Evolutionary conservation across 2,888 invertebrate genomes (phyloP), one percentile per base, ranked within the genome.

Genomic region (Stenodema calcarata): DNA sequence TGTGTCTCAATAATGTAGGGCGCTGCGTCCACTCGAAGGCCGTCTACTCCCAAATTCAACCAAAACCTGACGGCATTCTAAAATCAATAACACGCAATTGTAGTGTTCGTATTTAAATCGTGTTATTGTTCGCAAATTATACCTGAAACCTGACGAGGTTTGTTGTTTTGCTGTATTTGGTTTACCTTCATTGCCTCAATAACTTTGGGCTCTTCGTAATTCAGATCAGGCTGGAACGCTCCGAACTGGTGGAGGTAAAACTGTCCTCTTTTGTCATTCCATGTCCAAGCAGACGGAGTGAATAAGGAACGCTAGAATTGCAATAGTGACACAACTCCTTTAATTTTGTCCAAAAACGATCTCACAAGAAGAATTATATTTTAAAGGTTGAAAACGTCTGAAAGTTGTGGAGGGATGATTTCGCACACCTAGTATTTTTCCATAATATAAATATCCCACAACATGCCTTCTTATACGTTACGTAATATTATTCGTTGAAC

Each of bases 191-290:
- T 79, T 27, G 94, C 94, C 83, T 93, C 91, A 3, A 94, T 92
- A 9, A 98, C 93, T 9, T 92, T 92, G 0, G 94, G 93, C 91
- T 95, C 95, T 62, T 95, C 92, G 89, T 93, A 95, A 91, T 98
- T 97, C 1, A 98, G 92, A 91, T 98, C 97, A 0, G 97, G 96
- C 90, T 97, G 95, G 44, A 93, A 92, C 23, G 90, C 89, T 6
- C 94, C 92, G 90, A 96, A 97, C 89, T 96, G 95, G 91, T 98
- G 97, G 0, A 95, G 93, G 91, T 96, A 98, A 90, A 92, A 97
- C 90, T 95, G 95, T 88, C 93, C 91, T n/a, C 96, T 92, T 41
- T 85, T 30, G 30, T 70, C 86, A 27, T 76, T 69, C 86, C 83
- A 83, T 0, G 54, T 78, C 82, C 78, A 83, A 89, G 86, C 87